Evolutionary conservation across 2,113 vertebrate genomes (phyloP).

Genomic region (Menura novaehollandiae): DNA sequence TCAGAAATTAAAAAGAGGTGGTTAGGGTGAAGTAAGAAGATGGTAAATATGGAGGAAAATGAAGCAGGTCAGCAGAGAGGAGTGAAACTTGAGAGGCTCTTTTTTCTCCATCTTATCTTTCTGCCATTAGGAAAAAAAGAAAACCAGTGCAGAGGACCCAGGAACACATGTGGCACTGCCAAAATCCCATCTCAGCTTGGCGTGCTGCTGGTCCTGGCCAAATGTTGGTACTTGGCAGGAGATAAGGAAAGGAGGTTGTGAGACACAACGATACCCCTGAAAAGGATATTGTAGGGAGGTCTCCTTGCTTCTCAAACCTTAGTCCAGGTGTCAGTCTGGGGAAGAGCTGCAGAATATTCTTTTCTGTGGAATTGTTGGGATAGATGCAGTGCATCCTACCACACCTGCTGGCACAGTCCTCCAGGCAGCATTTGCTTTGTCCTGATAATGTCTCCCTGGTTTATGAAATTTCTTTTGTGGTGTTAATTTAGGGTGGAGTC

Average conservation of each 20-base stretch:
- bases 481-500: background rate
- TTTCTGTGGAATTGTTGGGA: background rate
- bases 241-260: background rate
- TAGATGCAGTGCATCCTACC: background rate
- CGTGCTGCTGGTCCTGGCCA: background rate
- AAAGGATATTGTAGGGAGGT: background rate
- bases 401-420: background rate
- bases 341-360: background rate
- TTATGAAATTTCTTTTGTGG: background rate
- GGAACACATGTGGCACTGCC: background rate
- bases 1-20: background rate
- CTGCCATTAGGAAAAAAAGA: background rate
- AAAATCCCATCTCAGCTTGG: background rate
- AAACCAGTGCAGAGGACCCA: background rate
- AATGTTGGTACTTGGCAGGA: background rate
- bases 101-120: background rate
- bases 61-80: background rate
- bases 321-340: background rate
- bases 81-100: background rate
- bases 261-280: background rate
- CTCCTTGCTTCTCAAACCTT: background rate
- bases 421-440: background rate
- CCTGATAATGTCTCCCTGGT: background rate
- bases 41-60: background rate
- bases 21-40: background rate